Evolutionary conservation across 2,888 invertebrate species (phyloP).

Genomic region (Cataglyphis livida): DNA sequence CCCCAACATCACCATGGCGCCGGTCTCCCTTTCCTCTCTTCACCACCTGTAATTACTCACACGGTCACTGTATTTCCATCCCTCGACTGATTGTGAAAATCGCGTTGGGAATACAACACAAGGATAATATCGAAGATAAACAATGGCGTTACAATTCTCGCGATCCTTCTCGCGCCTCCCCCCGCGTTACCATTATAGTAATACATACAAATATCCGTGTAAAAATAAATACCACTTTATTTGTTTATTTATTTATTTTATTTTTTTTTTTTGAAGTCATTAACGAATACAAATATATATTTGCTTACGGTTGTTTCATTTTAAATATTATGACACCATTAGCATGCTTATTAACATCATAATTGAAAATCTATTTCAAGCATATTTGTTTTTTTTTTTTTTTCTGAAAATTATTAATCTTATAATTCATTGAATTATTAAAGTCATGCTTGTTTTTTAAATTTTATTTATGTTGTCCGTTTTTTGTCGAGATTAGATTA

Average conservation of each 20-base stretch:
- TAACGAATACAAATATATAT: not conserved
- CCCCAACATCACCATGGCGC: not conserved
- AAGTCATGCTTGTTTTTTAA: not conserved
- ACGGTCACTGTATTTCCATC: slow-evolving; percentile 46
- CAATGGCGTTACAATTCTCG: not conserved
- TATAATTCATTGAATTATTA: not conserved
- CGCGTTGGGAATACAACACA: slow-evolving; percentile 31
- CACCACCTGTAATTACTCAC: slow-evolving; percentile 39
- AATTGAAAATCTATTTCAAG: not conserved
- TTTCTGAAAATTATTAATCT: not conserved
- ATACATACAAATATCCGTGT: not conserved
- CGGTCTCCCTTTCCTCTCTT: not conserved
- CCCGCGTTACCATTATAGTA: not conserved
- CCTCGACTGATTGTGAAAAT: slow-evolving; percentile 44
- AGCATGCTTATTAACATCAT: not conserved
- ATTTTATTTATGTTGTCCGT: not conserved
- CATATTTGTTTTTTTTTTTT: not conserved
- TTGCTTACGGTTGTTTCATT: not conserved
- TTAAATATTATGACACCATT: not conserved
- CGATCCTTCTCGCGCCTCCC: not conserved
- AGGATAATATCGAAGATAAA: not conserved
- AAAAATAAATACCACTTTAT: not conserved
- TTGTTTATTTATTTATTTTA: not conserved
- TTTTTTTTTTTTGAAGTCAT: not conserved
- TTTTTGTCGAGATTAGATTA: slow-evolving; percentile 37